Conservation (phyloP, 2,888 invertebrate genomes). For the Pogonocherus hispidulus region DNA sequence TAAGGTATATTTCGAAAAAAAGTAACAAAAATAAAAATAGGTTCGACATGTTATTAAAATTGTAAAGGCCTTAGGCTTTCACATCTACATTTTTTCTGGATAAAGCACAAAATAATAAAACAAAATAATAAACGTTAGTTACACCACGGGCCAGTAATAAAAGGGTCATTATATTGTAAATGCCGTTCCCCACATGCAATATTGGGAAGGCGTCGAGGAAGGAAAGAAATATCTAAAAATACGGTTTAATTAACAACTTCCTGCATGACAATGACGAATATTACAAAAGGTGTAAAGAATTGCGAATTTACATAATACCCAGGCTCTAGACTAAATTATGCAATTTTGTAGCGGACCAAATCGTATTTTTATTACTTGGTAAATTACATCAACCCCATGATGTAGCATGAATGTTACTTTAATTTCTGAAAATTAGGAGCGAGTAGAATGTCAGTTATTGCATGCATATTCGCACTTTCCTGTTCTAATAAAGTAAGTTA, state of each 20-base stretch:
- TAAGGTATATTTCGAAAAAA: no score
- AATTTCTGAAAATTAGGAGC: no score
- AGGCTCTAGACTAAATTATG: slow-evolving; percentile 14
- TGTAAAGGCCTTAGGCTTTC: no score
- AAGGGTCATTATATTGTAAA: slow-evolving; percentile 22
- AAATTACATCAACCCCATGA: slow-evolving; percentile 10
- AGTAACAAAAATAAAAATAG: no score
- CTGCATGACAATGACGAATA: slow-evolving; percentile 31
- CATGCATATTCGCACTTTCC: not conserved
- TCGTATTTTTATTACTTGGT: slow-evolving; percentile 24
- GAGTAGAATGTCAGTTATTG: not conserved
- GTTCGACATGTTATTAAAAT: no score
- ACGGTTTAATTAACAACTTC: slow-evolving; percentile 24
- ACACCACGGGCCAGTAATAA: not conserved
- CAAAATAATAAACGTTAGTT: slow-evolving; percentile 17
- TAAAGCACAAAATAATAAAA: not conserved
- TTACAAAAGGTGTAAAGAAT: slow-evolving; percentile 16
- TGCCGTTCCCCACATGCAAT: slow-evolving; percentile 24
- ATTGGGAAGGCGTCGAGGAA: slow-evolving; percentile 25
- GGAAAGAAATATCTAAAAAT: slow-evolving; percentile 18
- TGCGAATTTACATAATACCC: slow-evolving; percentile 30
- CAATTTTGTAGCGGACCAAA: slow-evolving; percentile 14
- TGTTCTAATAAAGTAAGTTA: not conserved
- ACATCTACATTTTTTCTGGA: not conserved
- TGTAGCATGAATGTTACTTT: no score